phyloP scores from a whole-genome alignment of 2,113 vertebrate genomes.

The Antidorcas marsupialis region DNA sequence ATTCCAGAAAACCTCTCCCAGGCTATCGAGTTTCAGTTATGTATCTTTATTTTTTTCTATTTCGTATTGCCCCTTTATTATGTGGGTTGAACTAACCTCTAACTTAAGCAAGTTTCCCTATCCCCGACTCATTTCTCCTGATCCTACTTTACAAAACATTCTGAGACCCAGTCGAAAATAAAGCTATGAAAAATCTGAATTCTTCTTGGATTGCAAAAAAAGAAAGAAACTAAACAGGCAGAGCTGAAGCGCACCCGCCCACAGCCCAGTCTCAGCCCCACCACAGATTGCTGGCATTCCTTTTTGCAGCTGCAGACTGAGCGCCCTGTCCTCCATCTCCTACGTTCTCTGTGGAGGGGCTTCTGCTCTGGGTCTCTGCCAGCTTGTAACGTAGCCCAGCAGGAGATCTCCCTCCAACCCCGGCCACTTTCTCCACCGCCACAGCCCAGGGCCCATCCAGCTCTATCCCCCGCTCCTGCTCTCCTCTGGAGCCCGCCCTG shows the following conservation, averaged over 20 bases:
- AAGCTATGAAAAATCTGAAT: neutral
- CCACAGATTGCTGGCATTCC: neutral
- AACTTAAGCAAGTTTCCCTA: neutral
- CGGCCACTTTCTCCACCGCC: rapidly evolving
- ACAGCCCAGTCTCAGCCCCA: neutral
- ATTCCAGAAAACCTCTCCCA: neutral
- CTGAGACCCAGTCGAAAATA: neutral
- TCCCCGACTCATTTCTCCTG: neutral
- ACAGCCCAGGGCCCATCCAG: neutral
- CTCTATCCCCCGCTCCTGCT: neutral
- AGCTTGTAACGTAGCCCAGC: neutral
- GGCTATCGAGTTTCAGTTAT: neutral
- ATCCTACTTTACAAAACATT: neutral
- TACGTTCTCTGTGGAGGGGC: neutral
- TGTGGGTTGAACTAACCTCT: neutral
- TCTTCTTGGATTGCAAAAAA: neutral
- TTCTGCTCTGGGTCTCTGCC: neutral
- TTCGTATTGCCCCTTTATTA: neutral
- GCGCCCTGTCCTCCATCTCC: neutral
- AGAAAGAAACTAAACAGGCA: neutral
- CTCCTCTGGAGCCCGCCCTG: neutral
- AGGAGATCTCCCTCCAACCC: neutral
- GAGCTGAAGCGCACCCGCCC: neutral
- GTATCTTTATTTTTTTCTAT: neutral
- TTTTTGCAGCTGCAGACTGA: neutral